Evolutionary conservation across 1,140 invertebrate genomes (phyloP).

Genomic region (Conus betulinus): DNA sequence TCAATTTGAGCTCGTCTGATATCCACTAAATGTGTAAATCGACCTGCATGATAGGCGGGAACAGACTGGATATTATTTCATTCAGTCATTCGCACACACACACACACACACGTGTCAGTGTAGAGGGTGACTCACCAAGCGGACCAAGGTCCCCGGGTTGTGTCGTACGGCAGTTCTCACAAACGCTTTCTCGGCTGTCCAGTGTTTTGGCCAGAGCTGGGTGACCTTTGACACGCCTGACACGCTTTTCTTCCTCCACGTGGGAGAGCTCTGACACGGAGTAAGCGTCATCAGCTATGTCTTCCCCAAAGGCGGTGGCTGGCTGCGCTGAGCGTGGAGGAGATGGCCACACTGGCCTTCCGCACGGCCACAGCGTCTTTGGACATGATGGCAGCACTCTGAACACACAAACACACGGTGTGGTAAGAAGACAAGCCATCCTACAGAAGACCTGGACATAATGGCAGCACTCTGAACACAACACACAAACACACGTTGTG

Average conservation of each 20-base stretch:
- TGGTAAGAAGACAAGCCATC: too few species aligned
- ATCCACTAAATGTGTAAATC: too few species aligned
- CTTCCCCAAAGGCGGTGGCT: constrained; percentile 42
- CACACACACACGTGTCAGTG: too few species aligned
- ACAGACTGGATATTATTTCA: too few species aligned
- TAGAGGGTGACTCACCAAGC: background rate
- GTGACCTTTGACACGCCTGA: constrained; percentile 2
- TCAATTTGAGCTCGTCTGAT: too few species aligned
- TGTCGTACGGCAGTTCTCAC: background rate
- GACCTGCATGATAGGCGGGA: too few species aligned
- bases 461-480: too few species aligned
- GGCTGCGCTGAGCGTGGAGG: constrained; percentile 27
- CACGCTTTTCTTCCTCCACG: constrained; percentile 25
- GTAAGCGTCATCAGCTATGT: constrained; percentile 43
- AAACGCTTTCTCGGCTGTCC: background rate
- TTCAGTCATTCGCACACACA: too few species aligned
- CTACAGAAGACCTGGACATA: too few species aligned
- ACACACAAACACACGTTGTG: too few species aligned
- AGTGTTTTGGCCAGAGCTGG: background rate
- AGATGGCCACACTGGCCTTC: background rate
- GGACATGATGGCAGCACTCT: background rate
- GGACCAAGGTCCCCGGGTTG: background rate
- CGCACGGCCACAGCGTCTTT: background rate
- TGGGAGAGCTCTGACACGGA: constrained; percentile 45
- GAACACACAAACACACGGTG: too few species aligned